Conservation (phyloP, 2,113 vertebrate genomes). For the Microtus richardsoni region DNA sequence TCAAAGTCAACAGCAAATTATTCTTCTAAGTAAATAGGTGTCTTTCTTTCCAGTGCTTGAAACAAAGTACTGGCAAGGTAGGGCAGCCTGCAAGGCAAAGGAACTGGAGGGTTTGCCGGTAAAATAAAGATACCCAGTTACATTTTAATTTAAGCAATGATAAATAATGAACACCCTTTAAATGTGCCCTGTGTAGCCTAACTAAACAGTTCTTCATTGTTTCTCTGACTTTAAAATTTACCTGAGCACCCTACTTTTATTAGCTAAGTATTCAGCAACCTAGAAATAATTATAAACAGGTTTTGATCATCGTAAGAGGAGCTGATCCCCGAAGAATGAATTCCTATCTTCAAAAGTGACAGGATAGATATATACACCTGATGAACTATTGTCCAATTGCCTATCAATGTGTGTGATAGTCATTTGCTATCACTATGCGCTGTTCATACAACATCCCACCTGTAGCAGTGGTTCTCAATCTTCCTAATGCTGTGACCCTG, state of each 20-base stretch:
- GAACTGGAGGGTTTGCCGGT: background rate
- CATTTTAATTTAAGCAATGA: background rate
- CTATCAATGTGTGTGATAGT: background rate
- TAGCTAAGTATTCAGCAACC: background rate
- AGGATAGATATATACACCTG: background rate
- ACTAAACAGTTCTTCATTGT: background rate
- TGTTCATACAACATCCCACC: background rate
- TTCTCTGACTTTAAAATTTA: conserved; percentile 17
- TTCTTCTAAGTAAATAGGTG: background rate
- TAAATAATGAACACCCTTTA: conserved; percentile 11
- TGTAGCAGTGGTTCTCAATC: background rate
- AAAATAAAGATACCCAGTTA: background rate
- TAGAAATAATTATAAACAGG: background rate
- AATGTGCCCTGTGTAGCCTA: background rate
- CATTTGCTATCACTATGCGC: background rate
- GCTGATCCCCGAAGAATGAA: background rate
- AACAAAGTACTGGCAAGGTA: background rate
- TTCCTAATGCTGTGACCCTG: background rate
- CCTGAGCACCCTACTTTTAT: background rate
- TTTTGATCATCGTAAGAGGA: background rate
- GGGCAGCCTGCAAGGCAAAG: background rate
- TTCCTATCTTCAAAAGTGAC: background rate
- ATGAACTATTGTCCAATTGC: background rate
- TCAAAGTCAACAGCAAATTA: background rate
- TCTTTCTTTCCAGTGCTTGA: background rate